Conservation (phyloP, 2,113 vertebrate genomes). For the Poeciliopsis retropinna region DNA sequence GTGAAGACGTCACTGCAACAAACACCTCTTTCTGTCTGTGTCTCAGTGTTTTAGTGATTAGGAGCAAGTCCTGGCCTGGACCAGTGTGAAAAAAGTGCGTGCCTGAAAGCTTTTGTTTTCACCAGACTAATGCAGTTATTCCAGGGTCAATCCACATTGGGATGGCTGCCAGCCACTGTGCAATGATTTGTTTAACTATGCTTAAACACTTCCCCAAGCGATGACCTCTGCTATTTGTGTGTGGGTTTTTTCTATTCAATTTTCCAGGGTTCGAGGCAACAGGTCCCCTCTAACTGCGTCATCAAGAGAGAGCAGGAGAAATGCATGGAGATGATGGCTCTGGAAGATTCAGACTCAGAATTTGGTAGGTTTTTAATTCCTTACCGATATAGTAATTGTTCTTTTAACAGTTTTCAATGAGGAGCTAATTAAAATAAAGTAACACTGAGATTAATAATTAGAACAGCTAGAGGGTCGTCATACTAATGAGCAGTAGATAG, state of each 20-base stretch:
- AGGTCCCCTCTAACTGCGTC: constrained; percentile 67
- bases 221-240: not conserved
- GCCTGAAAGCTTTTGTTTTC: constrained; percentile 30
- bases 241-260: constrained; percentile 11
- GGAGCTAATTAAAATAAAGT: not conserved
- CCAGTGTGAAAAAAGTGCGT: constrained; percentile 24
- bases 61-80: constrained; percentile 2
- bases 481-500: constrained; percentile 22
- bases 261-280: constrained; percentile 57
- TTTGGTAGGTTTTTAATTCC: constrained; percentile 45
- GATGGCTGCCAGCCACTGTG: constrained; percentile 22
- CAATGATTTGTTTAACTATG: constrained; percentile 35
- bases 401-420: not conserved
- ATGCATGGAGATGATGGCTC: constrained; percentile 69
- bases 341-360: constrained; percentile 36
- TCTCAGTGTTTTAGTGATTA: not conserved
- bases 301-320: constrained; percentile 74
- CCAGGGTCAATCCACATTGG: constrained; percentile 19
- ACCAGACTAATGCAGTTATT: constrained; percentile 2
- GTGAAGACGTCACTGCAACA: not conserved
- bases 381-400: not conserved
- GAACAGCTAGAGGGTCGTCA: not conserved
- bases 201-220: constrained; percentile 43
- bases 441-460: constrained; percentile 8
- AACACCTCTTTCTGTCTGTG: not conserved